A percentile compares a stretch with the other conserved stretches of the same genome.
These are phyloP conservation scores for Darevskia mixta DNA, from an alignment of 2,797 vertebrate species.

Conservation along the genomic window DNA sequence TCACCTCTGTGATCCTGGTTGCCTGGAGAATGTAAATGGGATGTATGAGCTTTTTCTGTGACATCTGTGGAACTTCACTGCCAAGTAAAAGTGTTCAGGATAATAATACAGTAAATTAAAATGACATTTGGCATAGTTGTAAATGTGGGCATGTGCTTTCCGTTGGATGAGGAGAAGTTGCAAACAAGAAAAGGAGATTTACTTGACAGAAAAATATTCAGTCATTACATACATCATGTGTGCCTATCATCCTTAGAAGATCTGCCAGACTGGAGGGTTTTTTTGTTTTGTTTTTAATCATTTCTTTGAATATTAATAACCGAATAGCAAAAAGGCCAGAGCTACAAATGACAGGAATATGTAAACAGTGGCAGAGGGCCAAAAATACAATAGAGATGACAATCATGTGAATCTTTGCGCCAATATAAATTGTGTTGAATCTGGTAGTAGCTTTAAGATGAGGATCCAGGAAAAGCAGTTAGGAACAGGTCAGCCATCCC, in stretches of 20 bases:
- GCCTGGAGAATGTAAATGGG: neutral
- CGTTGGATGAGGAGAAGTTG: neutral
- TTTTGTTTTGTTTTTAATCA: neutral
- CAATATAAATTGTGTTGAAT: slow-evolving; percentile 28
- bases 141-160: neutral
- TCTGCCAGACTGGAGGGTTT: slow-evolving; percentile 26
- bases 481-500: slow-evolving; percentile 1
- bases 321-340: slow-evolving; percentile 18
- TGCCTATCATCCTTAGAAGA: slow-evolving; percentile 1
- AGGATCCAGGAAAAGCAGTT: slow-evolving; percentile 13
- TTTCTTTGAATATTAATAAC: slow-evolving; percentile 18
- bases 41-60: neutral
- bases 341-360: neutral
- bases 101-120: neutral
- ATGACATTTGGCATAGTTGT: neutral
- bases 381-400: slow-evolving; percentile 18
- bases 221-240: neutral
- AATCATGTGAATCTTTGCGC: slow-evolving; percentile 29
- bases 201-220: neutral
- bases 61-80: neutral
- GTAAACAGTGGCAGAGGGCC: neutral
- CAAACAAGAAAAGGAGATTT: slow-evolving; percentile 13
- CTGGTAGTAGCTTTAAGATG: neutral
- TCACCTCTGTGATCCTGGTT: neutral
- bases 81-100: slow-evolving; percentile 5